Percentiles rank a stretch among this genome's conserved stretches.
Evolutionary conservation across 2,888 invertebrate species (phyloP).

Genomic region (Aphrophora alni): DNA sequence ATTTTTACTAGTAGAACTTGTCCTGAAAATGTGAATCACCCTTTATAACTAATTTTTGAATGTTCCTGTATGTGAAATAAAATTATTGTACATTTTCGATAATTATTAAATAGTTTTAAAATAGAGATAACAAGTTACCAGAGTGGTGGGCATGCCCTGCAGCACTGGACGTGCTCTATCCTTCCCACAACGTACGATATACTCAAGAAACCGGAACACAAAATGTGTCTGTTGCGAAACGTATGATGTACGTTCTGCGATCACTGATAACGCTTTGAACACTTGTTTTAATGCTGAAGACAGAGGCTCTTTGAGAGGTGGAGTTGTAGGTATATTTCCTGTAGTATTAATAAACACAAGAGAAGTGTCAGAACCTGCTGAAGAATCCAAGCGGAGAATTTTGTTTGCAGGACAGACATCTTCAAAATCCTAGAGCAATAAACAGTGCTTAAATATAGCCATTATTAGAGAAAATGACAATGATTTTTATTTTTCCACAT

Average conservation of each 20-base stretch:
- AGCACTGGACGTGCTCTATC: constrained; percentile 74
- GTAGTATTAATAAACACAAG: constrained; percentile 34
- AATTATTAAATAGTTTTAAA: too few relatives aligned
- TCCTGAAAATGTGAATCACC: too few relatives aligned
- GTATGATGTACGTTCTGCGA: constrained; percentile 75
- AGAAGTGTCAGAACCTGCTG: constrained; percentile 16
- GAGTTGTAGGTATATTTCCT: constrained; percentile 25
- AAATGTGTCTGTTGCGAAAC: constrained; percentile 85
- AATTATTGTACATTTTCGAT: too few relatives aligned
- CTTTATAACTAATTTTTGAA: too few relatives aligned
- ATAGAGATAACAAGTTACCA: too few relatives aligned
- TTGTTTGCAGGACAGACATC: constrained; percentile 49
- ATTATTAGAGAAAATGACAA: neutral
- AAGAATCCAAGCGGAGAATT: constrained; percentile 48
- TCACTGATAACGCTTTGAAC: constrained; percentile 73
- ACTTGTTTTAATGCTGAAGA: constrained; percentile 70
- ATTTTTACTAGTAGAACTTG: too few relatives aligned
- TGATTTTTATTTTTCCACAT: neutral
- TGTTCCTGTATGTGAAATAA: too few relatives aligned
- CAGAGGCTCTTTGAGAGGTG: constrained; percentile 67
- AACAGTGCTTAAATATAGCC: neutral
- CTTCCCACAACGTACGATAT: constrained; percentile 77
- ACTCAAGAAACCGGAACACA: constrained; percentile 77
- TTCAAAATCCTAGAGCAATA: constrained; percentile 45
- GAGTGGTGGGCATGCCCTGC: constrained; percentile 73